Evolutionary conservation across 2,113 vertebrate genomes (phyloP).

Genomic region (Burhinus oedicnemus): DNA sequence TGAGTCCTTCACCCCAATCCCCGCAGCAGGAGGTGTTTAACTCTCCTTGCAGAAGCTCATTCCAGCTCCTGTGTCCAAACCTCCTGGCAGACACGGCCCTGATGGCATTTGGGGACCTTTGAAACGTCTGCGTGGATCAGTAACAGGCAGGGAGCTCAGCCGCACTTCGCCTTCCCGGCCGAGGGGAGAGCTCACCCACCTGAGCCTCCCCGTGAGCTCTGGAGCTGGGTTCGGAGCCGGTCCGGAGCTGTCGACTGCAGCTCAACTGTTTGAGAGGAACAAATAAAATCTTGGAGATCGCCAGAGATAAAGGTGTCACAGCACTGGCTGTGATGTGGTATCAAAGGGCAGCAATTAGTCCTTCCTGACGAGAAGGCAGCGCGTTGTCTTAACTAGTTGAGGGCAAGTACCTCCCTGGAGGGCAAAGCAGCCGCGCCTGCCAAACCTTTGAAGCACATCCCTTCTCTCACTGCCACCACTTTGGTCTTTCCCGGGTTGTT

Average conservation of each 20-base stretch:
- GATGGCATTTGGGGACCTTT: fast-evolving
- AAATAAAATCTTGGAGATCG: fast-evolving
- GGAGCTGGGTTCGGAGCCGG: fast-evolving
- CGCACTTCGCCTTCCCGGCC: fast-evolving
- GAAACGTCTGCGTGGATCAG: background rate
- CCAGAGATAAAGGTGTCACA: background rate
- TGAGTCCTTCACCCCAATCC: fast-evolving
- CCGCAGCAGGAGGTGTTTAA: fast-evolving
- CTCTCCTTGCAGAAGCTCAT: background rate
- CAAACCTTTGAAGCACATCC: background rate
- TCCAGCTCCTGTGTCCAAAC: background rate
- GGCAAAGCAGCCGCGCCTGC: background rate
- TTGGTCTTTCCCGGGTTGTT: too few relatives aligned
- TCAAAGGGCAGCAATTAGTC: background rate
- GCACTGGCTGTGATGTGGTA: background rate
- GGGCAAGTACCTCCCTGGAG: background rate
- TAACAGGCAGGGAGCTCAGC: fast-evolving
- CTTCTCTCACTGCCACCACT: background rate
- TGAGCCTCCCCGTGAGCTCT: fast-evolving
- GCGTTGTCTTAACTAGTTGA: background rate
- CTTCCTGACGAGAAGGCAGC: background rate
- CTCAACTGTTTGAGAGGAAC: background rate
- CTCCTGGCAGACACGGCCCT: background rate
- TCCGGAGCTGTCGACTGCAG: too few relatives aligned
- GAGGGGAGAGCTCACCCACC: fast-evolving